Conservation (phyloP, 92 coral and sea anemone species). For the Parazoanthus darwini region DNA sequence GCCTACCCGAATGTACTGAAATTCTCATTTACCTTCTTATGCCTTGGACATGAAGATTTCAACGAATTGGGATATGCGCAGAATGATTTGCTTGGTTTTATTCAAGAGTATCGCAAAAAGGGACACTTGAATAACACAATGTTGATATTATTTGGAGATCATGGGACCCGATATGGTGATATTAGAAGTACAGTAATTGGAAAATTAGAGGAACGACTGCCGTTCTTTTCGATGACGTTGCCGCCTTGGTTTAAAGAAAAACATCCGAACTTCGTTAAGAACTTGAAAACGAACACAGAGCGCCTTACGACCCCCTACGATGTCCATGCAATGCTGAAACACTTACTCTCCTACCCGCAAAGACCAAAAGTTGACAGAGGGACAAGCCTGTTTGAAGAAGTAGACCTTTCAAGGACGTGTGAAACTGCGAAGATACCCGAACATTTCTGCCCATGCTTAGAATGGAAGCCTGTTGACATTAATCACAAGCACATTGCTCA, state of each 20-base stretch:
- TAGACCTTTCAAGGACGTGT: constrained; percentile 52
- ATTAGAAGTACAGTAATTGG: constrained; percentile 41
- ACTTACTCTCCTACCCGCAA: constrained; percentile 37
- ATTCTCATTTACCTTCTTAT: constrained; percentile 27
- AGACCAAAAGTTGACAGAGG: constrained; percentile 34
- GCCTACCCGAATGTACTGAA: constrained; percentile 20
- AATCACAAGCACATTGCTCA: constrained; percentile 51
- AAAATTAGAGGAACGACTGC: constrained; percentile 33
- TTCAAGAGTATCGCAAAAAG: background rate
- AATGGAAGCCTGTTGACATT: constrained; percentile 49
- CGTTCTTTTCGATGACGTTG: constrained; percentile 29
- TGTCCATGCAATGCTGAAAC: constrained; percentile 35
- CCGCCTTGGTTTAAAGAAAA: constrained; percentile 33
- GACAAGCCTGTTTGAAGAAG: constrained; percentile 48
- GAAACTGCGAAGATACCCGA: constrained; percentile 50
- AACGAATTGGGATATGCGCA: constrained; percentile 33
- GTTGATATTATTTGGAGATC: constrained; percentile 30
- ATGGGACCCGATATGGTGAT: constrained; percentile 46
- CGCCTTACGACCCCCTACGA: constrained; percentile 32
- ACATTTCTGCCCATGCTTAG: constrained; percentile 62
- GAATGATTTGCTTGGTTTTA: constrained; percentile 20
- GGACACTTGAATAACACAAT: constrained; percentile 23
- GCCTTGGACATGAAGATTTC: constrained; percentile 36
- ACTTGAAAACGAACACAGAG: constrained; percentile 18
- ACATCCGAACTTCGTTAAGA: constrained; percentile 20